These are phyloP conservation scores for Agapornis roseicollis DNA, from an alignment of 2,113 vertebrate genomes.

Conservation along the genomic window DNA sequence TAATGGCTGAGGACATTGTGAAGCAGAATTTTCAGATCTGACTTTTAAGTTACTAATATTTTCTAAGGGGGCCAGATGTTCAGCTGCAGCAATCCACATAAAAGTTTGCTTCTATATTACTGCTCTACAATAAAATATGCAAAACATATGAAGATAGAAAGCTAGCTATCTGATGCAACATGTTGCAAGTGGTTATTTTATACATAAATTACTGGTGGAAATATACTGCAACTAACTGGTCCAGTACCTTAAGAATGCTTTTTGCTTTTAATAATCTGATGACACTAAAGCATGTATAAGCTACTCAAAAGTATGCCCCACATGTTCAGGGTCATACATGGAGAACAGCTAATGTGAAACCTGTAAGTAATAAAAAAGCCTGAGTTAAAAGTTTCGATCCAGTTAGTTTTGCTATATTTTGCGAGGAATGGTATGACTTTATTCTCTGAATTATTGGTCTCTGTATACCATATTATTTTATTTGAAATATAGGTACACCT, in stretches of 20 bases:
- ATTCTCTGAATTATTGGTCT: neutral
- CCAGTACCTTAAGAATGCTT: neutral
- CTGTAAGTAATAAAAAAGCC: neutral
- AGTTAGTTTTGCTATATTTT: neutral
- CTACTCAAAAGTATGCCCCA: neutral
- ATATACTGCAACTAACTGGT: neutral
- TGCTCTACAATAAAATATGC: neutral
- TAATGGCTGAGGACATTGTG: neutral
- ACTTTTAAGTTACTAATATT: neutral
- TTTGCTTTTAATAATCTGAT: neutral
- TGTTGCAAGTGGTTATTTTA: neutral
- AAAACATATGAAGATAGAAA: neutral
- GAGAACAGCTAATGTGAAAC: neutral
- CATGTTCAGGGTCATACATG: accelerated
- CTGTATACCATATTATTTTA: neutral
- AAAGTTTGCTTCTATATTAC: neutral
- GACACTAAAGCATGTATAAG: neutral
- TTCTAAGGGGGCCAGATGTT: neutral
- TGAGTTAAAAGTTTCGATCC: neutral
- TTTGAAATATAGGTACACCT: neutral
- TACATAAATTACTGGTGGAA: neutral
- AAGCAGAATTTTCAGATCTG: neutral
- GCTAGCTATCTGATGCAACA: neutral
- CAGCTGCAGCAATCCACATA: neutral
- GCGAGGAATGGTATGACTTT: neutral